These are phyloP conservation scores for Phengaris arion DNA, from an alignment of 2,888 invertebrate genomes.

Conservation along the genomic window DNA sequence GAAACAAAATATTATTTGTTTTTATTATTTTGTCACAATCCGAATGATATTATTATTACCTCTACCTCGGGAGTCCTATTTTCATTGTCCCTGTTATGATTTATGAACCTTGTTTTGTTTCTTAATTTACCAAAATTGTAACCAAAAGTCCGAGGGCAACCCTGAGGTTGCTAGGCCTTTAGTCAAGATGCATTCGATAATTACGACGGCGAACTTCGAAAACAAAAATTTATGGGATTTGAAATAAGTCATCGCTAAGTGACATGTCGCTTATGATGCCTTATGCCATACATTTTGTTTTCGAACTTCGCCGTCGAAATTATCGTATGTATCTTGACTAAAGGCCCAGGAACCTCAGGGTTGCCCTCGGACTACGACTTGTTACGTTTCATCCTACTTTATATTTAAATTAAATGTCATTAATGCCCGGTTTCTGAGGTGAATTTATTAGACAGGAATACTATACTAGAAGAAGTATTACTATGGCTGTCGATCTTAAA, in stretches of 20 bases:
- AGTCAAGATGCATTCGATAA: no score
- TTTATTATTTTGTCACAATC: no score
- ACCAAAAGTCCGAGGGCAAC: neutral
- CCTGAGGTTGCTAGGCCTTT: no score
- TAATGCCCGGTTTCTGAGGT: neutral
- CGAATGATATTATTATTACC: neutral
- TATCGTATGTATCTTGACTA: no score
- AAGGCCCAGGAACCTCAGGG: no score
- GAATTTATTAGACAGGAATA: neutral
- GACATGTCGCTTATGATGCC: no score
- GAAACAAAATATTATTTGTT: no score
- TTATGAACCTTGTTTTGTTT: neutral
- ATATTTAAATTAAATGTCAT: conserved; percentile 13
- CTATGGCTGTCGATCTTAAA: neutral
- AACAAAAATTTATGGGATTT: no score
- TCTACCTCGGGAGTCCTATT: neutral
- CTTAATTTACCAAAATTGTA: neutral
- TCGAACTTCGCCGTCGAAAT: no score
- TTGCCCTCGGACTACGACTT: neutral
- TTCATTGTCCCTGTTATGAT: neutral
- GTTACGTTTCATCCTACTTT: conserved; percentile 6
- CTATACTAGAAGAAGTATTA: neutral
- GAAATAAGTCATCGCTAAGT: no score
- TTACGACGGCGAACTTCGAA: no score
- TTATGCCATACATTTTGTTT: no score